A percentile compares a stretch with the other conserved stretches of the same genome.
Conservation (phyloP, 92 coral and sea anemone species). For the Zoanthus solanderi region DNA sequence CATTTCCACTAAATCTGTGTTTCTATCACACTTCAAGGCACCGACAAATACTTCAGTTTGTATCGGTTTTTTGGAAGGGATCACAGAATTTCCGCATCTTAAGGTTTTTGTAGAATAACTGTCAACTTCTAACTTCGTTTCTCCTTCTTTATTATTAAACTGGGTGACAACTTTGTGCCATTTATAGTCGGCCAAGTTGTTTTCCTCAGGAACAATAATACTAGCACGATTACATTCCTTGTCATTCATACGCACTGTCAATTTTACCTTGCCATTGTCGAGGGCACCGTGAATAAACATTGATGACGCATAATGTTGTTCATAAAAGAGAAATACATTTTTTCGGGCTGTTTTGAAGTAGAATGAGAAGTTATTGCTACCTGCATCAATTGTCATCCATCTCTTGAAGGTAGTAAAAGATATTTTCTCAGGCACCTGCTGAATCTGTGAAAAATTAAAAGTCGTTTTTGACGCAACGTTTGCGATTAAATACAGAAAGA, state of each 20-base stretch:
- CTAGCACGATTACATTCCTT: too few species aligned
- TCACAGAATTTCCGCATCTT: background rate
- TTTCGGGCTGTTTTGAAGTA: slow-evolving; percentile 4
- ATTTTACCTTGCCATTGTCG: background rate
- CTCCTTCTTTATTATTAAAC: background rate
- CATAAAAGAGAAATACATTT: slow-evolving; percentile 26
- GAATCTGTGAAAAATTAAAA: background rate
- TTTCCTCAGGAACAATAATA: background rate
- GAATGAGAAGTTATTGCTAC: background rate
- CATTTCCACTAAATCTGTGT: background rate
- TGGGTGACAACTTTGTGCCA: slow-evolving; percentile 30
- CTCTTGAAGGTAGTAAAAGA: slow-evolving; percentile 3
- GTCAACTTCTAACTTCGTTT: slow-evolving; percentile 9
- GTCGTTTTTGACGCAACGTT: slow-evolving; percentile 31
- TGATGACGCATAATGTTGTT: background rate
- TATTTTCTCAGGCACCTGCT: background rate
- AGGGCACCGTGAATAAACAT: background rate
- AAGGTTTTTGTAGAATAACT: background rate
- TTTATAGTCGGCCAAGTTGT: background rate
- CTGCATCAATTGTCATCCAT: background rate
- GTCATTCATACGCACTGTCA: background rate
- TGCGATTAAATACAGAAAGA: background rate
- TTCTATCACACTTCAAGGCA: background rate
- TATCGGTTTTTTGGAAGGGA: background rate
- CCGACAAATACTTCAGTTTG: slow-evolving; percentile 21